A percentile compares a stretch with the other conserved stretches of the same genome.
These are phyloP conservation scores for Asobara japonica DNA, from an alignment of 1,140 invertebrate genomes.

Conservation along the genomic window DNA sequence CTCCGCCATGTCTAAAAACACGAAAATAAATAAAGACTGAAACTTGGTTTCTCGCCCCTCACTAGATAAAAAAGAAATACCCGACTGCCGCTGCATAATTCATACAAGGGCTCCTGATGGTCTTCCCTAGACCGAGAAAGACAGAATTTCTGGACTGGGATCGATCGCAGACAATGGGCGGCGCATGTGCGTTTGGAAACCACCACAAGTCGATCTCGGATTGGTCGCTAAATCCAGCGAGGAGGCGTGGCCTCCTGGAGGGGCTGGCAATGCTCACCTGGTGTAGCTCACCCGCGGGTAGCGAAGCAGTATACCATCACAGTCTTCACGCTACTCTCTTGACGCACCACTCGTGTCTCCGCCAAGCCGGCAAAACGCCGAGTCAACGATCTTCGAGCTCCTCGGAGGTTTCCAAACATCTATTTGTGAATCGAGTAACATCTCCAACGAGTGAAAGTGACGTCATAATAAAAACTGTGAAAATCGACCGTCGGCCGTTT, in stretches of 20 bases:
- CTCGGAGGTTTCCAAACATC: not conserved
- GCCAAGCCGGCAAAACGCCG: not conserved
- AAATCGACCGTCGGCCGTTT: slow-evolving; percentile 5
- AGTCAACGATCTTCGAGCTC: not conserved
- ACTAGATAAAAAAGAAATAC: slow-evolving; percentile 9
- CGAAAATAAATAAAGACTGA: not conserved
- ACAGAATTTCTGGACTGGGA: not conserved
- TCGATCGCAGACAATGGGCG: slow-evolving; percentile 37
- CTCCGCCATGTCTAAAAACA: not conserved
- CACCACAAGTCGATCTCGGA: not conserved
- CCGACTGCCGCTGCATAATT: slow-evolving; percentile 15
- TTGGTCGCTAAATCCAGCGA: slow-evolving; percentile 33
- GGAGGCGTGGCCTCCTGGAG: slow-evolving; percentile 31
- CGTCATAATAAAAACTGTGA: slow-evolving; percentile 1
- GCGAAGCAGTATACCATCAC: slow-evolving; percentile 52
- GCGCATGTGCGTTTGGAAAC: slow-evolving; percentile 21
- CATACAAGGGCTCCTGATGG: slow-evolving; percentile 23
- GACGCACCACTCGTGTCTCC: slow-evolving; percentile 44
- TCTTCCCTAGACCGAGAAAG: slow-evolving; percentile 4
- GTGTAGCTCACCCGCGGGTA: slow-evolving; percentile 33
- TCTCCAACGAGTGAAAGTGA: not conserved
- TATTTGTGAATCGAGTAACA: not conserved
- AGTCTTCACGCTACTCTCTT: slow-evolving; percentile 47
- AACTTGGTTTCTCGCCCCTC: slow-evolving; percentile 10
- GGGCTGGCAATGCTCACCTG: slow-evolving; percentile 32